A percentile compares a stretch with the other conserved stretches of the same genome.
Evolutionary conservation across 2,113 vertebrate species (phyloP).

Genomic region (Anarhynchus alexandrinus): DNA sequence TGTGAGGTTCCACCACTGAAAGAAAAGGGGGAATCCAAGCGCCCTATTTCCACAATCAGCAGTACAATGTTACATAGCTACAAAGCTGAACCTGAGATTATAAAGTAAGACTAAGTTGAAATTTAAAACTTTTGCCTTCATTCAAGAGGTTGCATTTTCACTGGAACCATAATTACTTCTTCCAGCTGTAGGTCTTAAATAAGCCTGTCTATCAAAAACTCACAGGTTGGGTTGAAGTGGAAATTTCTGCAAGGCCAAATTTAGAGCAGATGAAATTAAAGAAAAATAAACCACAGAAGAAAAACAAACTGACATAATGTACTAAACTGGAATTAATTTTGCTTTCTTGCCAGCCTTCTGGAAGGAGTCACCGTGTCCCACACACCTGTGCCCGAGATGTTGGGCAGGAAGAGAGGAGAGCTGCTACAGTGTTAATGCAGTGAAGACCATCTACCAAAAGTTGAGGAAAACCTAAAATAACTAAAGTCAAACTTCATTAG

Average conservation of each 20-base stretch:
- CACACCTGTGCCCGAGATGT: neutral
- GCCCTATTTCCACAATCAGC: neutral
- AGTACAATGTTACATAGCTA: neutral
- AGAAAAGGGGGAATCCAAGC: neutral
- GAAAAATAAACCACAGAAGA: conserved; percentile 33
- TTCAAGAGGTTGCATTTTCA: neutral
- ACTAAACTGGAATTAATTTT: neutral
- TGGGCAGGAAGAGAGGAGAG: neutral
- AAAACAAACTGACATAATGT: neutral
- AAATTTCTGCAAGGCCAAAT: neutral
- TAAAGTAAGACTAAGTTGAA: neutral
- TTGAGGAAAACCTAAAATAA: neutral
- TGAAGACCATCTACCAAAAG: neutral
- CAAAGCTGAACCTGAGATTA: neutral
- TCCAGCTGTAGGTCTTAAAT: conserved; percentile 22
- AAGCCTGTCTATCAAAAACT: neutral
- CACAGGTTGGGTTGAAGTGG: neutral
- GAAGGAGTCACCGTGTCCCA: neutral
- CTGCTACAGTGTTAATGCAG: neutral
- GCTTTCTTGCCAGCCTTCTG: neutral
- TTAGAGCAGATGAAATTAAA: conserved; percentile 16
- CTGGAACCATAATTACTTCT: conserved; percentile 10
- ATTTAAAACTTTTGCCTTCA: neutral
- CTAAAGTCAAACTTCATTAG: neutral
- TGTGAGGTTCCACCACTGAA: neutral